Evolutionary conservation across 2,113 vertebrate genomes (phyloP), one percentile per base, ranked within the genome.

Genomic region (Phrynosoma platyrhinos): DNA sequence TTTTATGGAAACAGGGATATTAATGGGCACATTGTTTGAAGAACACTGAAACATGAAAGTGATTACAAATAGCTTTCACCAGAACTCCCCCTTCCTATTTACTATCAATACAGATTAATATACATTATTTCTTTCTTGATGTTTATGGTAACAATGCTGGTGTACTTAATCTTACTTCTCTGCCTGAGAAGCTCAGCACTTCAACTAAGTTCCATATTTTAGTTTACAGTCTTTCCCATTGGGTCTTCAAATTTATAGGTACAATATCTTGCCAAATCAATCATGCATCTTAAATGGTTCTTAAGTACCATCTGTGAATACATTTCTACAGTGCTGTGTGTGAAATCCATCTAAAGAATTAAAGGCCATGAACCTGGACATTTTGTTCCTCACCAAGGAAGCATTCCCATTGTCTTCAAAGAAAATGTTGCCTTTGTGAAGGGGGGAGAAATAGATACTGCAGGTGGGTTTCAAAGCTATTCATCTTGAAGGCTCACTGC

Each of bases 271-370:
- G 2, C 36, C 23, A 62, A 36, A 62, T 74, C 53, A 74, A 64
- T 74, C 79, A 69, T 71, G 30, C 21, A 69, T 86, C 84, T 74
- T 85, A 85, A 64, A 64, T 64, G 12, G 40, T 72, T 30, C 42
- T 23, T 62, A 75, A 62, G 53, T 53, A 81, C 53, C 20, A 4
- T 58, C 86, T 55, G 30, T 64, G 32, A 62, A 82, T 75, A 82
- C 20, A 47, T 82, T 74, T 74, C 23, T 58, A 30, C 10, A 25
- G 40, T 9, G 25, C 2, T 32, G 27, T 9, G 25, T 30, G 32
- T 13, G 40, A 64, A 74, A 83, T 58, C 75, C 53, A 10, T 32
- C 52, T 72, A 32, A 16, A 10, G 8, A 20, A 52, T 42, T 66
- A 64, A 85, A 79, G 58, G 27, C 10, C 23, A 16, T 84, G 76